Evolutionary conservation across 2,888 invertebrate genomes (phyloP), one percentile per base, ranked within the genome.

Genomic region (Brachycybe producta): DNA sequence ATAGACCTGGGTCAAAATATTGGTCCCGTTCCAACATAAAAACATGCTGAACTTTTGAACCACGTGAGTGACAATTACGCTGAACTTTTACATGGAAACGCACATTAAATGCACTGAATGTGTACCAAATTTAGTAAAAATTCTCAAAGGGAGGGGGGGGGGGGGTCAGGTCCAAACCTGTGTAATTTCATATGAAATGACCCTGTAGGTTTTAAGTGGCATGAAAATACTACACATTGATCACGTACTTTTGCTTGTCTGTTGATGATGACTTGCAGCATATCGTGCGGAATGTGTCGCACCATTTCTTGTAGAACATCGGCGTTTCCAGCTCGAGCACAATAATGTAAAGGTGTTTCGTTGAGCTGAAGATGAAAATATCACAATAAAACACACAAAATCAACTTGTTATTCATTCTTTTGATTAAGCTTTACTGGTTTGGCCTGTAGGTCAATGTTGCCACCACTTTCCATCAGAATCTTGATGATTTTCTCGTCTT

Each of bases 331-430:
- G 90, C 86, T 19, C 86, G 75, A 1, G 97, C 92, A 61, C 91
- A 87, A 64, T 90, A 85, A 66, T 98, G 98, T 62, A 98, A 85
- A 1, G 91, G 88, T 0, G 95, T 91, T 71, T 98, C 97, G 59
- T 82, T 78, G 15, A 82, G 82, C 68, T 82, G 78, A 4, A 56
- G 26, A 28, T n/a, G 1, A 45, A n/a, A 13, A 1, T 8, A 40
- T 41, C 35, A 38, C n/a, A 21, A 32, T 28, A 52, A 11, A 32
- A 46, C 19, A 15, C 27, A 35, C 21, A 15, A 45, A n/a, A 13
- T 4, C 27, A 42, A 27, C 7, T 42, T 7, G 4, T 42, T 42
- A 26, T 26, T 40, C 38, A 19, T 13, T 32, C 24, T 4, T 36
- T 11, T n/a, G n/a, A n/a, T n/a, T n/a, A n/a, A n/a, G n/a, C n/a